Evolutionary conservation across 2,113 vertebrate genomes (phyloP), one percentile per base, ranked within the genome.

Genomic region (Pithys albifrons): DNA sequence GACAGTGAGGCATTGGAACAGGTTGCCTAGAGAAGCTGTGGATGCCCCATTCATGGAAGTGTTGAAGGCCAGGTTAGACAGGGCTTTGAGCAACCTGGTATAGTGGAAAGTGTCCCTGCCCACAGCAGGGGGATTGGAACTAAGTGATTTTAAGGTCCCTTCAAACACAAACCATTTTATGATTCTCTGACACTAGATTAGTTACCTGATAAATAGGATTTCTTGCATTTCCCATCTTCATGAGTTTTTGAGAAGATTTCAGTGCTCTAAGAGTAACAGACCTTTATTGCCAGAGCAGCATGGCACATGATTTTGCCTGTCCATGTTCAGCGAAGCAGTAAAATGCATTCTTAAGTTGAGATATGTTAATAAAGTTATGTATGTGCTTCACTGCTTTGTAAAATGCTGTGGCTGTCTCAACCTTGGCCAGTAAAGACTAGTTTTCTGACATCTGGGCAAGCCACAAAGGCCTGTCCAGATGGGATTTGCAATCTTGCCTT

Each of bases 391-490:
- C 25, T 59, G 74, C 71, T 91, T 80, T 83, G 27, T 88, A 64
- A 73, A 70, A 89, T 74, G 29, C 48, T 74, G 59, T 8, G 23
- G 10, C 19, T 80, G 24, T 73, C 51, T 93, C 67, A 70, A 0
- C 80, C 27, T 48, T 74, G 73, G 35, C 69, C 22, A 28, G 17
- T 71, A 39, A 86, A 95, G 61, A 25, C 39, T 22, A 15, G 15
- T 74, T 91, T 75, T 62, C 71, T 76, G 78, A 19, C 64, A 80
- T 62, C 59, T 90, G 55, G 85, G 78, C 59, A 77, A 80, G 55
- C 39, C 91, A 45, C 67, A 93, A 77, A 77, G 69, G 24, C 15
- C 61, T 62, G 67, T 46, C 24, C 43, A 85, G 48, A 18, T 65
- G 29, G 15, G 62, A 31, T 19, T 31, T 90, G 71, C 70, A 27